Conservation (phyloP, 1,140 invertebrate species). For the Macrobrachium nipponense region DNA sequence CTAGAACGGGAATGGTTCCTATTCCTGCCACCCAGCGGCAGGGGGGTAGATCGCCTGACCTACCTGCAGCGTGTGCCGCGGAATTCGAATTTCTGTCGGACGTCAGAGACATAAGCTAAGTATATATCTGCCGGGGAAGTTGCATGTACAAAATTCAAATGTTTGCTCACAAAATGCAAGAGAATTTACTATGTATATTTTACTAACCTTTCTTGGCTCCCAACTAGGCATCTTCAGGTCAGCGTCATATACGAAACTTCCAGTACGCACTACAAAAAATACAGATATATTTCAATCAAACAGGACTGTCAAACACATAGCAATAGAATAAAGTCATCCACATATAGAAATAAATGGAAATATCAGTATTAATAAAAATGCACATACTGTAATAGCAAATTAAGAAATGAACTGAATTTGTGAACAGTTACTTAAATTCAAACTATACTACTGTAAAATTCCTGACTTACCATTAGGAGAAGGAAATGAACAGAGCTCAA, state of each 20-base stretch:
- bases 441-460: background rate
- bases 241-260: slow-evolving; percentile 94
- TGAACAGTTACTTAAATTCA: background rate
- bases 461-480: slow-evolving; percentile 76
- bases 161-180: background rate
- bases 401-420: background rate
- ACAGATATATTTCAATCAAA: background rate
- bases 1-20: too few relatives aligned
- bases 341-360: background rate
- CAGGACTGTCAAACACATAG: background rate
- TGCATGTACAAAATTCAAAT: background rate
- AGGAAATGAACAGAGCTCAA: slow-evolving; percentile 88
- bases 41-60: too few relatives aligned
- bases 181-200: background rate
- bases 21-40: too few relatives aligned
- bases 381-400: background rate
- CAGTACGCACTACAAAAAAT: slow-evolving; percentile 77
- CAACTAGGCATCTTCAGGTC: slow-evolving; percentile 81
- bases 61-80: too few relatives aligned
- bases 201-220: slow-evolving; percentile 74
- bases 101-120: too few relatives aligned
- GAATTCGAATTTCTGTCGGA: too few relatives aligned
- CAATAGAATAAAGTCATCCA: background rate
- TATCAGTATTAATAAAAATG: background rate
- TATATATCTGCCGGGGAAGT: too few relatives aligned